Conservation (phyloP, 2,797 vertebrate genomes). For the Salarias fasciatus region DNA sequence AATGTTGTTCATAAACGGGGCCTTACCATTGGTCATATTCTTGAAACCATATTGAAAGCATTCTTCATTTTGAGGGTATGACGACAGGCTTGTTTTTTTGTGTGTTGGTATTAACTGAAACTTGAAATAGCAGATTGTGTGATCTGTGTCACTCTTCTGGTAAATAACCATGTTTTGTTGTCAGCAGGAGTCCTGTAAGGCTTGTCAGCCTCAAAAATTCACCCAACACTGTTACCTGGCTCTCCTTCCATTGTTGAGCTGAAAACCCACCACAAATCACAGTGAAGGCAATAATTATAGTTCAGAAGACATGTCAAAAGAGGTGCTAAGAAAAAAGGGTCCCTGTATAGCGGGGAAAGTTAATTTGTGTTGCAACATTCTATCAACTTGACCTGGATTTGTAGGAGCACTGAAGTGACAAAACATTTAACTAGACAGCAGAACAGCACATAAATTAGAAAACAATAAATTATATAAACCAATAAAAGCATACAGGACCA, state of each 20-base stretch:
- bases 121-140: not conserved
- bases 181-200: not conserved
- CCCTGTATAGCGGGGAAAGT: not conserved
- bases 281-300: not conserved
- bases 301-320: not conserved
- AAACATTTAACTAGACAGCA: not conserved
- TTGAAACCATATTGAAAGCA: too few species aligned
- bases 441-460: not conserved
- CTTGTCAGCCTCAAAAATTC: not conserved
- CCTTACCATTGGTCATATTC: too few species aligned
- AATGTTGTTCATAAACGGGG: too few species aligned
- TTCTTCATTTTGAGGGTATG: not conserved
- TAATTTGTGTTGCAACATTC: not conserved
- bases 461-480: not conserved
- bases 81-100: not conserved
- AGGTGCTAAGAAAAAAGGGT: not conserved
- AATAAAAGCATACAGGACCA: not conserved
- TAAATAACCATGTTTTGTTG: slow-evolving; percentile 1
- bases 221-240: not conserved
- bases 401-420: not conserved
- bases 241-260: slow-evolving; percentile 1
- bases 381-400: not conserved
- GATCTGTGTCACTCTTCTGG: not conserved
- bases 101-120: slow-evolving; percentile 1
- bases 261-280: not conserved